Evolutionary conservation across 2,888 invertebrate species (phyloP).

Genomic region (Silvanus unidentatus): DNA sequence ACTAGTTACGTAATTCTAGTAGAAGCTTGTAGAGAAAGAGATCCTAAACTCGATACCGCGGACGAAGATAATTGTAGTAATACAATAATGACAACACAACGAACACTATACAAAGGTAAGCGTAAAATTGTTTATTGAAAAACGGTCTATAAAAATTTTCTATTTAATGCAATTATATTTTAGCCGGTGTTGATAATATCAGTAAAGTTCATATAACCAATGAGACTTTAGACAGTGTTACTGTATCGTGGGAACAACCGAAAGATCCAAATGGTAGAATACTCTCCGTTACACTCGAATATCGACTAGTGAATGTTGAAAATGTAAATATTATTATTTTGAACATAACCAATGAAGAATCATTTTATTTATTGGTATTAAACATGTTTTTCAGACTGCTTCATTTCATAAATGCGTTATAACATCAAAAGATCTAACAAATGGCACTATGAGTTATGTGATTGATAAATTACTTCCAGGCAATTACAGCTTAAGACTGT

Average conservation of each 20-base stretch:
- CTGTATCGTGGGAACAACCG: conserved; percentile 77
- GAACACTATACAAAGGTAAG: conserved; percentile 41
- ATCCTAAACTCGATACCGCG: conserved; percentile 42
- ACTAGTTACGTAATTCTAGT: conserved; percentile 70
- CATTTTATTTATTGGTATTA: neutral
- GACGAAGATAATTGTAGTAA: conserved; percentile 55
- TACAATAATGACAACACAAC: conserved; percentile 45
- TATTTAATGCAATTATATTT: conserved; percentile 13
- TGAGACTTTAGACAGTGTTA: conserved; percentile 53
- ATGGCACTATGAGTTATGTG: conserved; percentile 35
- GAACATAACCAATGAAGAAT: neutral
- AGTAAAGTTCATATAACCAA: conserved; percentile 50
- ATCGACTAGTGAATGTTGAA: conserved; percentile 60
- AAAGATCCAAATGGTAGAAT: conserved; percentile 81
- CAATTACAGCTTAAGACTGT: conserved; percentile 74
- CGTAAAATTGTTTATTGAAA: conserved; percentile 17
- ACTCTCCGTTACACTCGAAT: conserved; percentile 76
- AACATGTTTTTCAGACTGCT: neutral
- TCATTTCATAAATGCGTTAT: conserved; percentile 38
- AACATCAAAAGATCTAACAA: conserved; percentile 37
- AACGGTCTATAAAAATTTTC: neutral
- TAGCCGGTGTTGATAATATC: conserved; percentile 66
- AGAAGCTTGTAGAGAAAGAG: conserved; percentile 67
- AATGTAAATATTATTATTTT: conserved; percentile 49
- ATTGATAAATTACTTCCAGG: conserved; percentile 63